Conservation (phyloP, 2,888 invertebrate species). For the Sclerodermus sp. region DNA sequence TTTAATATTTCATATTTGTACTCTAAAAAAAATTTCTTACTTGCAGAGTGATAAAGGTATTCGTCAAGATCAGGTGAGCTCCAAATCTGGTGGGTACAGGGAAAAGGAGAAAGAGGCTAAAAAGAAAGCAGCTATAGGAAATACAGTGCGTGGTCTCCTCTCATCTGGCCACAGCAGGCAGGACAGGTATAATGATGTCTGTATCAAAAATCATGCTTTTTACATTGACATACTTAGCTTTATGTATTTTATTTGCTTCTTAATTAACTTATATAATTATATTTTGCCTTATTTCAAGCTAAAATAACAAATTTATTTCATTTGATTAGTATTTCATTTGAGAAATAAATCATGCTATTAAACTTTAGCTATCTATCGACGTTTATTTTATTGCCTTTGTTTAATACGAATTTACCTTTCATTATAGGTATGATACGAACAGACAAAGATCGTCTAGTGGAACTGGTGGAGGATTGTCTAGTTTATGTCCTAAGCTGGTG, state of each 20-base stretch:
- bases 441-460: slow-evolving; percentile 54
- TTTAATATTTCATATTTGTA: background rate
- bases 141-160: slow-evolving; percentile 55
- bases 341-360: too few relatives aligned
- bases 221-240: slow-evolving; percentile 40
- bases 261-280: too few relatives aligned
- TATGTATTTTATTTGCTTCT: slow-evolving; percentile 1
- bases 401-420: too few relatives aligned
- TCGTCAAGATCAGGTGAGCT: slow-evolving; percentile 48
- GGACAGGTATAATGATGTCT: slow-evolving; percentile 59
- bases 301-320: too few relatives aligned
- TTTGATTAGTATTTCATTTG: too few relatives aligned
- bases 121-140: slow-evolving; percentile 58
- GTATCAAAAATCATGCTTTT: slow-evolving; percentile 57
- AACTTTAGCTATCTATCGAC: too few relatives aligned
- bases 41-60: slow-evolving; percentile 45
- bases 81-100: slow-evolving; percentile 44
- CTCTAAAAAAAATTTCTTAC: background rate
- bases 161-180: slow-evolving; percentile 57
- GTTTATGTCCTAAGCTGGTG: slow-evolving; percentile 53
- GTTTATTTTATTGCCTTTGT: background rate
- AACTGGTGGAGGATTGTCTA: slow-evolving; percentile 50
- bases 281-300: too few relatives aligned
- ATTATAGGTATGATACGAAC: slow-evolving; percentile 56
- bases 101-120: slow-evolving; percentile 50